Base-by-base conservation (phyloP, 1,140 invertebrate species). In the Lepidurus packardi region DNA sequence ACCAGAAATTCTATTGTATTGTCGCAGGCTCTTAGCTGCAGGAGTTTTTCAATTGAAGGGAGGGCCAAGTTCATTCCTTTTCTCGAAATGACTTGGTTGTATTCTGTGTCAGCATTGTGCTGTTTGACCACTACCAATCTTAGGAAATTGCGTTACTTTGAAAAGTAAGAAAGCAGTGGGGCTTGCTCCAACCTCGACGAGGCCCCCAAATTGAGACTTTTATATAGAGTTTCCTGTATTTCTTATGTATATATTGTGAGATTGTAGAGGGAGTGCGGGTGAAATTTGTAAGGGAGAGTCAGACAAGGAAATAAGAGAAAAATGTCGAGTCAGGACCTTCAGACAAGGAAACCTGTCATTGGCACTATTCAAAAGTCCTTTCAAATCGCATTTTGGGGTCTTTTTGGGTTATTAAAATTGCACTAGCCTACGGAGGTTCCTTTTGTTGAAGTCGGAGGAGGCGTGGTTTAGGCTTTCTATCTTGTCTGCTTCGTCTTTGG, bases 371-470 rank as follows among this genome's bases (percentile, higher is more conserved):
- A 65, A 65, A 65, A 16, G 8, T 65, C 34, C 53, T 65, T 65
- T 65, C 53, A 65, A 65, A 65, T 65, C 53, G 13, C 53, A 65
- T 65, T 65, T 65, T 65, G 53, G 53, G 53, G 53, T 65, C 53
- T 21, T 65, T 21, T 65, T 9, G 53, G 53, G 53, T 65, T 65
- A 65, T 65, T 65, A 65, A 65, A 65, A 65, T 21, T 65, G 53
- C 21, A 21, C 53, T 65, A 65, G 53, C 53, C 53, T 65, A 65
- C 53, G 53, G 53, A 65, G 45, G 53, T n/a, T 65, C 21, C 53
- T 16, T 7, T 16, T 65, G 34, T 65, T 65, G 13, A n/a, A 65
- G 16, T 65, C 1, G 53, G 21, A n/a, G 53, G 1, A 21, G 53
- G 53, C 53, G 53, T 65, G 53, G 53, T 65, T 9, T 65, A 65